Conservation (phyloP, 1,140 invertebrate species). For the Saccostrea glomerata region DNA sequence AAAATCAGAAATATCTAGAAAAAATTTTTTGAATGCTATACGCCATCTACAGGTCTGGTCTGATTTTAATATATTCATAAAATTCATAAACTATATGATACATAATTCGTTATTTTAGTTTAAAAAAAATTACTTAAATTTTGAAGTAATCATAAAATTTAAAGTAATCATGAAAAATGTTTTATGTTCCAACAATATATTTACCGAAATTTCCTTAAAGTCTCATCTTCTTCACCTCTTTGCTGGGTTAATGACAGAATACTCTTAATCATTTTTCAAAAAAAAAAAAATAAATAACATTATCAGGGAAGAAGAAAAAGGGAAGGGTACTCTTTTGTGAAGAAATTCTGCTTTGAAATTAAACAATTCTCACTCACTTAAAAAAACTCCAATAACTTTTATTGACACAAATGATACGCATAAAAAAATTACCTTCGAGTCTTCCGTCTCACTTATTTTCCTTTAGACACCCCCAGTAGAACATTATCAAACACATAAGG, state of each 20-base stretch:
- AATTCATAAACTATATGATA: not conserved
- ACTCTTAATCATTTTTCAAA: not conserved
- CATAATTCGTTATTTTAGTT: not conserved
- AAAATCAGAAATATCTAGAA: not conserved
- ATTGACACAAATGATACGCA: too few species aligned
- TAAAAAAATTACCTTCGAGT: not conserved
- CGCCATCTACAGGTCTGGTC: not conserved
- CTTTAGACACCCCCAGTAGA: not conserved
- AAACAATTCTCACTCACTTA: not conserved
- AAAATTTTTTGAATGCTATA: not conserved
- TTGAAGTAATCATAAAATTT: not conserved
- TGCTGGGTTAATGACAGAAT: not conserved
- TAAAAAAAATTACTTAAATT: not conserved
- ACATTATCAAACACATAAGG: not conserved
- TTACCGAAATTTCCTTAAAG: not conserved
- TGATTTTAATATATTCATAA: not conserved
- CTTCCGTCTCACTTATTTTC: constrained; percentile 1
- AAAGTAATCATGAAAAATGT: too few species aligned
- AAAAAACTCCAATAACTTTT: not conserved
- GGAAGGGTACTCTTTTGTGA: too few species aligned
- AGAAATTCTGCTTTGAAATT: not conserved
- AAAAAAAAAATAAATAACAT: too few species aligned
- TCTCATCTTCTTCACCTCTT: not conserved
- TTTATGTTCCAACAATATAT: not conserved
- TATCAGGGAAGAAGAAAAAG: not conserved